These are phyloP conservation scores for Enteromius radiatus DNA, from an alignment of 2,797 vertebrate species.

Conservation along the genomic window DNA sequence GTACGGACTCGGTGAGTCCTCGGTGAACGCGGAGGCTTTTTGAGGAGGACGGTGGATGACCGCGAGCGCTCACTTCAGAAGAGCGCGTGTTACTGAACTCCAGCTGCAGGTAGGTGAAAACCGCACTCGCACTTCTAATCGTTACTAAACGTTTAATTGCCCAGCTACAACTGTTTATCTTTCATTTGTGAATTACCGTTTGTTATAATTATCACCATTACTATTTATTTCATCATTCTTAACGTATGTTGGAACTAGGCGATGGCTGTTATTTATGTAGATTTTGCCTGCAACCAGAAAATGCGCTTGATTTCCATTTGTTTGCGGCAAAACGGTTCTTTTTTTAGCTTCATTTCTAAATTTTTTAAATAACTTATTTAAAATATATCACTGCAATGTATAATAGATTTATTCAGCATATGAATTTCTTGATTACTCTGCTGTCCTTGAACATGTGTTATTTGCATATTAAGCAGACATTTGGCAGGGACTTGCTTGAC, in stretches of 20 bases:
- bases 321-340: neutral
- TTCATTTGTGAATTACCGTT: neutral
- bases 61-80: slow-evolving; percentile 27
- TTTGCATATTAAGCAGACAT: slow-evolving; percentile 10
- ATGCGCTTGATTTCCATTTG: neutral
- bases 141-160: neutral
- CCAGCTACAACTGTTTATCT: neutral
- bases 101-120: slow-evolving; percentile 40
- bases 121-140: neutral
- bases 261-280: neutral
- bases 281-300: neutral
- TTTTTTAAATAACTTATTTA: neutral
- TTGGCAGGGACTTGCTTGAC: slow-evolving; percentile 4
- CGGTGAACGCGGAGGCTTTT: slow-evolving; percentile 32
- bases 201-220: slow-evolving; percentile 10
- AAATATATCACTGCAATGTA: neutral
- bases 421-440: neutral
- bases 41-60: neutral
- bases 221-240: slow-evolving; percentile 1
- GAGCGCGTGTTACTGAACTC: slow-evolving; percentile 18
- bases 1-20: slow-evolving; percentile 42
- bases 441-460: slow-evolving; percentile 7
- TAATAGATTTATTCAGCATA: neutral
- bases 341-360: neutral
- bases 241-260: neutral